Evolutionary conservation across 1,140 invertebrate species (phyloP), one percentile per base, ranked within the genome.

Genomic region (Trissolcus basalis): DNA sequence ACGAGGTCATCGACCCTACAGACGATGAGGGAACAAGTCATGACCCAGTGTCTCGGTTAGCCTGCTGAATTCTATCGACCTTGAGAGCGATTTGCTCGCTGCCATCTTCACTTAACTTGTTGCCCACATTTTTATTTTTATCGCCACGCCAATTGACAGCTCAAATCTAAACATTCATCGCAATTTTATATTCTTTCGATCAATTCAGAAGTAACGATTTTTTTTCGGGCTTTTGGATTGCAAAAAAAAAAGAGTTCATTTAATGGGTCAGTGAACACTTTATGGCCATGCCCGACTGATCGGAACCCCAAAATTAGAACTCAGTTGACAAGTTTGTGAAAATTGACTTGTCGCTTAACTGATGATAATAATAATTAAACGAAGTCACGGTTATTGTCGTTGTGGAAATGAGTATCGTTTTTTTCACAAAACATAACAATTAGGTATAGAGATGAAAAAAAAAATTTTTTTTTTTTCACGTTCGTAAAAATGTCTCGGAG

Each of bases 31-130:
- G 78, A 83, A 79, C 68, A 83, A 81, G 80, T 83, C 80, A 72
- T 80, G 80, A 84, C 82, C 80, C 74, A 80, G 68, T 83, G 76
- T 83, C 79, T 80, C 77, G 72, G 77, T 80, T 83, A 75, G 72
- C 65, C 59, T 55, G 41, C 73, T 79, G 68, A 78, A 78, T 76
- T 72, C 68, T 63, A 74, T 64, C 75, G 78, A 83, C 82, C 81
- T 83, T 82, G 80, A 76, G 45, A 14, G 51, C 58, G 58, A 27
- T 27, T 33, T 50, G 63, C 59, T 54, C 55, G 36, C 67, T 71
- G 65, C 50, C 67, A 77, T 77, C 61, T 71, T 74, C 49, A 49
- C 51, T 55, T 53, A 63, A 71, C 68, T 63, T 71, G 59, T 71
- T 71, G 68, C 68, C 51, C 51, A 63, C 58, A 56, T 63, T 71